Base-by-base conservation (phyloP, 2,113 vertebrate genomes). In the Phylloscopus whistleri region DNA sequence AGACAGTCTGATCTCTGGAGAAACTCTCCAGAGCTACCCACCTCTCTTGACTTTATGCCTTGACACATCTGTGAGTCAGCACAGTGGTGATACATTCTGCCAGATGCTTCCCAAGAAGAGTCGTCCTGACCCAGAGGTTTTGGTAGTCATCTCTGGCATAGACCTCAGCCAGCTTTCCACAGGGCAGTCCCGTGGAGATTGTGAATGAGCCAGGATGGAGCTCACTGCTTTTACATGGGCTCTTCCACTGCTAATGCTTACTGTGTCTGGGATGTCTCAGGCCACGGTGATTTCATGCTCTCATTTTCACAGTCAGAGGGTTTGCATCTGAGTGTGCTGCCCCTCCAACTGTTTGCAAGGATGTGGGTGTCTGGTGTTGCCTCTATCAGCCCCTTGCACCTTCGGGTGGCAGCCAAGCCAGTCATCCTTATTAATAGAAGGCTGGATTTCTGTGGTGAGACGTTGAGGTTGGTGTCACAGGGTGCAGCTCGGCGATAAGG, bases 401-500 rank as follows among this genome's bases (percentile, higher is more conserved):
- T 96, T 94, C 14, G 12, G 39, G 75, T 90, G 0, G 1, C 56
- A 84, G 91, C 89, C 89, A 94, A 87, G 73, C 69, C 87, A 93
- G 68, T 75, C 93, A 97, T 56, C 89, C 89, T 96, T 95, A 94
- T 94, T 93, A 96, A 95, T 67, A 92, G 91, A 81, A 68, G 62
- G 93, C 44, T 96, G 93, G 94, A 97, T 96, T 96, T 96, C 93
- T 96, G 95, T 81, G 95, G 96, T 89, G 94, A 97, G 95, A 91
- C 26, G 31, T 95, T 97, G 95, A 97, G 94, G 95, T 95, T 94
- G 91, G 93, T 94, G 93, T 95, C 86, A 94, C 79, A 75, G 94
- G 93, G 93, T 96, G 95, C 80, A 94, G 86, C 66, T 6, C 0
- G 11, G 76, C 0, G 95, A 95, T 97, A 97, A 96, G 64, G 80